Base-by-base conservation (phyloP, 2,113 vertebrate species). In the Corvus moneduloides region DNA sequence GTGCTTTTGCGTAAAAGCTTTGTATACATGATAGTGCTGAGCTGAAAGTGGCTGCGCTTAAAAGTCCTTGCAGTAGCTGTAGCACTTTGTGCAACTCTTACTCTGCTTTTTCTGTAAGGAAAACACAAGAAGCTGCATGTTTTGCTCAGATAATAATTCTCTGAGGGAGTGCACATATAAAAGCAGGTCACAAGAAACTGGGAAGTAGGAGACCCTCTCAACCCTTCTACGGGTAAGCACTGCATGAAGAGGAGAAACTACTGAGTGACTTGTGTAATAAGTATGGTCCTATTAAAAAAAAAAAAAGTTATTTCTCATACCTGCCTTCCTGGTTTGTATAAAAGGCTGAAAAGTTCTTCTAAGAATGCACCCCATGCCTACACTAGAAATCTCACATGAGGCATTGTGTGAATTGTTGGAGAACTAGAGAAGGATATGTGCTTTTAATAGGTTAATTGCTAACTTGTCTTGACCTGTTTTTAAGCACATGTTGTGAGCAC, bases 401-500 rank as follows among this genome's bases (percentile, higher is more conserved):
- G 30, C 54, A 62, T 93, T 87, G 87, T 83, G 92, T 71, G 88
- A 82, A 30, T 58, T 86, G 62, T 62, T 93, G 66, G 84, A 89
- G 84, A 77, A 13, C 48, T 69, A 66, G 87, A 71, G 97, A 92
- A 91, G 96, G 97, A 64, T 95, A 84, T 94, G 48, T 98, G 90
- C 94, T 97, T 95, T 96, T 98, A 97, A 97, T 94, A 97, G 94
- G 95, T 84, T 98, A 98, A 98, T 98, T 98, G 86, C 95, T 68
- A 96, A 94, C 97, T 96, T 98, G 98, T 97, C 94, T 96, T 97
- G 94, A 98, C 98, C 97, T 98, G 98, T 98, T 97, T 97, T 94
- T 92, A 93, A 94, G 94, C 83, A 51, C 97, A 91, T 97, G 95
- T 97, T 96, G 85, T 77, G 94, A 97, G 95, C 58, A 26, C 95